A percentile compares a stretch with the other conserved stretches of the same genome.
These are phyloP conservation scores for Bugula neritina DNA, from an alignment of 2,888 invertebrate genomes.

Conservation along the genomic window DNA sequence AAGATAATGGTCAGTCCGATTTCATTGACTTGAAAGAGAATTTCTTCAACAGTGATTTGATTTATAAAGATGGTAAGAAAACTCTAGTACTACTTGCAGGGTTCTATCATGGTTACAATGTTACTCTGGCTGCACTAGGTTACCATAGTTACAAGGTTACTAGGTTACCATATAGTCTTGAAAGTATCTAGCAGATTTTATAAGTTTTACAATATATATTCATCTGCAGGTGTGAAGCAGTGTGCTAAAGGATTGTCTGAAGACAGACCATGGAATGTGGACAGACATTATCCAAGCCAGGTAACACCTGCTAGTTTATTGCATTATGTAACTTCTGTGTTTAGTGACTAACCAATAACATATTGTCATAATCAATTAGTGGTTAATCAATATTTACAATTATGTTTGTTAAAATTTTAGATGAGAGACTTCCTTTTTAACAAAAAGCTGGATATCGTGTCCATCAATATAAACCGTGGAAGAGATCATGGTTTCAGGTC, in stretches of 20 bases:
- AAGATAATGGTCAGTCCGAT: neutral
- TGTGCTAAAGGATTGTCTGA: neutral
- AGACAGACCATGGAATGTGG: neutral
- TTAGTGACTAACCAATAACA: too few relatives aligned
- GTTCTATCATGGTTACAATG: too few relatives aligned
- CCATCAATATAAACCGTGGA: neutral
- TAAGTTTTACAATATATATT: too few relatives aligned
- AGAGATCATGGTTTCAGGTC: constrained; percentile 8
- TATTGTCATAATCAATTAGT: too few relatives aligned
- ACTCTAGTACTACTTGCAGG: too few relatives aligned
- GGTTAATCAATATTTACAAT: too few relatives aligned
- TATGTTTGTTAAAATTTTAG: neutral
- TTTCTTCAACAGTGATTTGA: neutral
- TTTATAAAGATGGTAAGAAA: neutral
- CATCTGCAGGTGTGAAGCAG: neutral
- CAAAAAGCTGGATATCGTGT: neutral
- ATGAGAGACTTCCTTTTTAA: constrained; percentile 15
- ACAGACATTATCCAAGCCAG: neutral
- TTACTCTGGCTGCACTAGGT: too few relatives aligned
- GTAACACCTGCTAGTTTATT: too few relatives aligned
- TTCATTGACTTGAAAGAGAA: neutral
- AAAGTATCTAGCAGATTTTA: too few relatives aligned
- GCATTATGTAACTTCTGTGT: too few relatives aligned
- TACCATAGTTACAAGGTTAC: too few relatives aligned
- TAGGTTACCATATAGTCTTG: too few relatives aligned